Evolutionary conservation across 2,797 vertebrate genomes (phyloP), one percentile per base, ranked within the genome.

Genomic region (Poecilia gillii): DNA sequence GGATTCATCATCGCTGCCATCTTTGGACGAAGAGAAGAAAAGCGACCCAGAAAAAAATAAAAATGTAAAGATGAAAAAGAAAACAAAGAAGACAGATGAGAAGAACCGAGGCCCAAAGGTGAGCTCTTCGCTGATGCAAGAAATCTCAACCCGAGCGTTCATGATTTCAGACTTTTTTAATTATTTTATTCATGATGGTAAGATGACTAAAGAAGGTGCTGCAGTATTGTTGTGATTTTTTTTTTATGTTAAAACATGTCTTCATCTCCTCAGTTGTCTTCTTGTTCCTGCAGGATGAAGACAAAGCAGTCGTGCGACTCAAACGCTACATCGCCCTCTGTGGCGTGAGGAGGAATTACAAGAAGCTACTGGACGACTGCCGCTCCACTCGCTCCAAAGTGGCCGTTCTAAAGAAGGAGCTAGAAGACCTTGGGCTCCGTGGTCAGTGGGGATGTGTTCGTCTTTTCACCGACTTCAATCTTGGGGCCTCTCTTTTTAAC

Each of bases 321-420:
- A 98, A 97, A 86, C 96, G 94, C 33, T 97, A 96, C 87, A 97
- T 98, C 25, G 1, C 93, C 47, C 94, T 97, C 53, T 98, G 97
- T 79, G 97, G 97, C 0, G 96, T 91, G 75, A 88, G 90, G 68
- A 92, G 87, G 20, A 97, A 97, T 85, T 98, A 97, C 88, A 97
- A 97, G 90, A 97, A 97, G 84, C 93, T 98, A 41, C 88, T 98
- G 0, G 93, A 91, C 0, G 86, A 84, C 78, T 97, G 97, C 62
- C 77, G 47, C 31, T 96, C 96, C 0, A 82, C 92, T 76, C 94
- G 89, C 70, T 84, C 97, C 14, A 93, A 94, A 73, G 93, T 97
- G 75, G 81, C 90, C 49, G 88, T 94, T 64, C 93, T 98, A 36
- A 96, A 95, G 84, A 95, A 93, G 77, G 95, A 97, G 79, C 94